Base-by-base conservation (phyloP, 2,113 vertebrate species). In the Mormyrus lacerda region DNA sequence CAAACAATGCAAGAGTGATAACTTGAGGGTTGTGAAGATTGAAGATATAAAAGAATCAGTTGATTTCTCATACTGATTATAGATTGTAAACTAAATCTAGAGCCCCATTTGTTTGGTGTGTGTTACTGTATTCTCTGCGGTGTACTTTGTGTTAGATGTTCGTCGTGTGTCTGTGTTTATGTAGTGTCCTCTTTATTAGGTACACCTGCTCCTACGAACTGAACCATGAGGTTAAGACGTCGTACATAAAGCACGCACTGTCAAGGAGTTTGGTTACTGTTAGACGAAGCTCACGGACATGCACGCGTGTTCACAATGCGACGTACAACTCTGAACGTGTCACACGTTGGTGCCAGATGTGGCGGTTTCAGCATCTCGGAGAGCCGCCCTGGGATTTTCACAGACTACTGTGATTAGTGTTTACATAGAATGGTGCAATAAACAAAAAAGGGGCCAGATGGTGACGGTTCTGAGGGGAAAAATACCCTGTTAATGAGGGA, bases 21-120 rank as follows among this genome's bases (percentile, higher is more conserved):
- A 94, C 95, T 95, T 94, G 94, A 95, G 94, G 95, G 92, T 93
- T 93, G 95, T 94, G 95, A 94, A 94, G 35, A 31, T 95, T 94
- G 95, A 95, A 92, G 93, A 94, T 93, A 94, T 94, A 94, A 95
- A 94, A 93, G 94, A 96, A 95, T 94, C 95, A 96, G 92, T 90
- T 94, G 92, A 94, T 94, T 93, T 93, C 93, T 94, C 92, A 86
- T 93, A 95, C 95, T 91, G 94, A 95, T 93, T 89, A 94, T 89
- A 94, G 93, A 93, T 90, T 89, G 86, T 95, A 95, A 95, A 95
- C 93, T 61, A 84, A 94, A 92, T 94, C 90, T 55, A 55, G 79
- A 91, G 92, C 92, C 95, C 92, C 93, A 92, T 94, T 95, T 83
- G 47, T 61, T 61, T 51, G 39, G 69, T 91, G 91, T 90, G 90